Base-by-base conservation (phyloP, 2,113 vertebrate genomes). In the Cyanoramphus novaezelandiae region DNA sequence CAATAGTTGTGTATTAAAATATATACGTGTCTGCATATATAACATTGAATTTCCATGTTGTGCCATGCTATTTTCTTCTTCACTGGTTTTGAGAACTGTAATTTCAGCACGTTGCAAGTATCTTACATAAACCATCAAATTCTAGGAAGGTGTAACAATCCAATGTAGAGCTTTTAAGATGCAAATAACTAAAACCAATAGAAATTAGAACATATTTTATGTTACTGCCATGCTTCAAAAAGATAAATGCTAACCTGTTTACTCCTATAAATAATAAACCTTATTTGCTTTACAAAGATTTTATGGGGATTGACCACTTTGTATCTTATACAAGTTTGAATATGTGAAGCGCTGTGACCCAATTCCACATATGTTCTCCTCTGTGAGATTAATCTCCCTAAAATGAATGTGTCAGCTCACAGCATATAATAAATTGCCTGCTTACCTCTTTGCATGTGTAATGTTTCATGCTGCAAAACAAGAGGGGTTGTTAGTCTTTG, bases 331-430 rank as follows among this genome's bases (percentile, higher is more conserved):
- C 41, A 92, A 85, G 52, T 88, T 70, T 81, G 72, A 74, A 20
- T 47, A 86, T 14, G 31, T 77, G 76, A 90, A 94, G 64, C 2
- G 9, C 81, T 95, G 65, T 92, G 86, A 91, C 86, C 79, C 90
- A 92, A 2, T 93, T 96, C 59, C 71, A 82, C 75, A 77, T 87
- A 83, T 55, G 79, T 37, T 92, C 90, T 86, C 68, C 71, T 92
- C 46, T 67, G 41, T 49, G 75, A 90, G 82, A 93, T 80, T 91
- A 77, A 65, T 65, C 70, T 95, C 57, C 63, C 70, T 53, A 82
- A 95, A 95, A 90, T 35, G 28, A 63, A 93, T 13, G 53, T 79
- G 89, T 79, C 93, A 94, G 82, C 75, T 94, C 90, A 35, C n/a
- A 70, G 59, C 14, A 2, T 18, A 76, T 1, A 71, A n/a, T 47